phyloP scores from a whole-genome alignment of 2,113 vertebrate genomes.

The Melanotaenia duboulayi region DNA sequence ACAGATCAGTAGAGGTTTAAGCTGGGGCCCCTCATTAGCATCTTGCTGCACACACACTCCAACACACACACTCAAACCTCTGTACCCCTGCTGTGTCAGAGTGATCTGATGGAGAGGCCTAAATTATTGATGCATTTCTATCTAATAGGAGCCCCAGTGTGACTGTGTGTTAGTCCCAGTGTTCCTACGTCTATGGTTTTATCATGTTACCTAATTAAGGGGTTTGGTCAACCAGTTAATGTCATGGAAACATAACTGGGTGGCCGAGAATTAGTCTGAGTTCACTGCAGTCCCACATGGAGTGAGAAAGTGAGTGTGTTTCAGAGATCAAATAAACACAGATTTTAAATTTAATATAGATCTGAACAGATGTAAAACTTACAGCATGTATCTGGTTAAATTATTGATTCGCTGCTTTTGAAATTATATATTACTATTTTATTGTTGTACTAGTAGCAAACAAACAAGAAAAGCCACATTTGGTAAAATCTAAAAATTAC shows the following conservation, averaged over 20 bases:
- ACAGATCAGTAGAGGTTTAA: conserved; percentile 49
- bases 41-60: neutral
- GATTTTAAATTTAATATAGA: conserved; percentile 9
- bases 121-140: conserved; percentile 77
- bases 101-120: conserved; percentile 62
- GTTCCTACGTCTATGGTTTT: conserved; percentile 26
- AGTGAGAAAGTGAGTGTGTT: conserved; percentile 7
- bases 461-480: no score
- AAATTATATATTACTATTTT: no score
- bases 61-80: neutral
- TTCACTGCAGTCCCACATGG: conserved; percentile 11
- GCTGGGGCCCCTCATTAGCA: conserved; percentile 66
- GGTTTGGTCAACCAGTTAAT: conserved; percentile 52
- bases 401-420: no score
- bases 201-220: conserved; percentile 55
- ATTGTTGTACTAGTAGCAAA: no score
- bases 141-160: conserved; percentile 64
- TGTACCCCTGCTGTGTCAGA: conserved; percentile 60
- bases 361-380: neutral
- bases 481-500: neutral
- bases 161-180: conserved; percentile 42
- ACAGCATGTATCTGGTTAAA: no score
- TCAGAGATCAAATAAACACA: neutral
- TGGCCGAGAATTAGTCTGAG: conserved; percentile 11
- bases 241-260: conserved; percentile 45